Base-by-base conservation (phyloP, 2,888 invertebrate species). In the Epicampocera succincta region DNA sequence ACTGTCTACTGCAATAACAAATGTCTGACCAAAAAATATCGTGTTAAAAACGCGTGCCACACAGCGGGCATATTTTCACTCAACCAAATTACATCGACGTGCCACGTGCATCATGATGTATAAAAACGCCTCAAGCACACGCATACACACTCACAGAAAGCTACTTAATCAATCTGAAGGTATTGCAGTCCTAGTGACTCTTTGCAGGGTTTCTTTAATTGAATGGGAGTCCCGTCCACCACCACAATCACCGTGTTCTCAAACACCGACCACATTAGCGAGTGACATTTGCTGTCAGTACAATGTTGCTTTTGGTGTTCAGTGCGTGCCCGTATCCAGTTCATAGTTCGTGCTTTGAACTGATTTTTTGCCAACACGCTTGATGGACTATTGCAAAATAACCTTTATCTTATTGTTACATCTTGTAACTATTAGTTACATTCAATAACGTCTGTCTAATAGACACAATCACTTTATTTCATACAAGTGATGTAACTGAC, bases 361-460 rank as follows among this genome's bases (percentile, higher is more conserved):
- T 17, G 69, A 71, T 66, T 61, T 61, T 48, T 56, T 50, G 61
- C 80, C 58, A 63, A 56, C 19, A 42, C 48, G 33, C 33, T 48
- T 48, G 71, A 73, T 52, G 63, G 48, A 15, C 42, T 60, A 17
- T n/a, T 52, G 38, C 61, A 33, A 25, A 61, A 73, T 52, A 50
- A 12, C 15, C 66, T 69, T 54, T 82, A 82, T 82, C 82, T 71
- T 54, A 40, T 65, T 69, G 69, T 71, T 74, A 78, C 58, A 82
- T 82, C 78, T 74, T 82, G 82, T 82, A 82, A 69, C 82, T 82
- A 82, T 82, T 82, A 82, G 82, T 74, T 74, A 78, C 82, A 74
- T 60, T 46, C 50, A 58, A 78, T 72, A 60, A 66, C 40, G 73
- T 81, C 54, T 71, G 58, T 48, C 63, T 74, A 50, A 25, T 33